Percentiles rank a stretch among this genome's conserved stretches.
These are phyloP conservation scores for Lamproptera curius DNA, from an alignment of 2,888 invertebrate genomes.

Conservation along the genomic window DNA sequence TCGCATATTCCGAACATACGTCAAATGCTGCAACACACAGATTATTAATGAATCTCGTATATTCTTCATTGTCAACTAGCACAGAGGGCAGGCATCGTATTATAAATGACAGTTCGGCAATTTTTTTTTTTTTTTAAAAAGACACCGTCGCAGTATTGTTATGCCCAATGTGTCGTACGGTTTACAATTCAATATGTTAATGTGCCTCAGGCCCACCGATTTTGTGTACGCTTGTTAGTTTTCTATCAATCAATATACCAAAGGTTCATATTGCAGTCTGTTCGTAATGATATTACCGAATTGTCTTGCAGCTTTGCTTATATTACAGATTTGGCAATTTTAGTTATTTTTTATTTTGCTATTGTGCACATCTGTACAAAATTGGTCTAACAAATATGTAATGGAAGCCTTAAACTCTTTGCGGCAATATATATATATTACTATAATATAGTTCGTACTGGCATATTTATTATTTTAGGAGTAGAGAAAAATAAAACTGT, in stretches of 20 bases:
- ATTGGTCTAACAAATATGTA: too few relatives aligned
- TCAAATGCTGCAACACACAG: slow-evolving; percentile 11
- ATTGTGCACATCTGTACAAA: too few relatives aligned
- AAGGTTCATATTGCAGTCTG: too few relatives aligned
- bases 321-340: too few relatives aligned
- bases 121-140: slow-evolving; percentile 25
- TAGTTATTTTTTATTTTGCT: too few relatives aligned
- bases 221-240: slow-evolving; percentile 31
- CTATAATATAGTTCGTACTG: too few relatives aligned
- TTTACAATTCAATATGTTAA: slow-evolving; percentile 40
- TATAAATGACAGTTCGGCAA: slow-evolving; percentile 12
- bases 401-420: too few relatives aligned
- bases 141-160: slow-evolving; percentile 46
- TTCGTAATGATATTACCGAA: too few relatives aligned
- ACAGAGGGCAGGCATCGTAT: slow-evolving; percentile 8
- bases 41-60: slow-evolving; percentile 5
- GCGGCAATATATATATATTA: too few relatives aligned
- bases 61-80: slow-evolving; percentile 4
- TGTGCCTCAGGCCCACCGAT: slow-evolving; percentile 34
- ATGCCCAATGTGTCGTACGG: slow-evolving; percentile 41
- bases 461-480: too few relatives aligned
- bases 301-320: too few relatives aligned
- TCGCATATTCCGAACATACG: not conserved
- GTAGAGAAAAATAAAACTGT: too few relatives aligned
- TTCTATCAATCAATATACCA: slow-evolving; percentile 7